A percentile compares a stretch with the other conserved stretches of the same genome.
These are phyloP conservation scores for Neoseiulus cucumeris DNA, from an alignment of 1,140 invertebrate genomes.

Conservation along the genomic window DNA sequence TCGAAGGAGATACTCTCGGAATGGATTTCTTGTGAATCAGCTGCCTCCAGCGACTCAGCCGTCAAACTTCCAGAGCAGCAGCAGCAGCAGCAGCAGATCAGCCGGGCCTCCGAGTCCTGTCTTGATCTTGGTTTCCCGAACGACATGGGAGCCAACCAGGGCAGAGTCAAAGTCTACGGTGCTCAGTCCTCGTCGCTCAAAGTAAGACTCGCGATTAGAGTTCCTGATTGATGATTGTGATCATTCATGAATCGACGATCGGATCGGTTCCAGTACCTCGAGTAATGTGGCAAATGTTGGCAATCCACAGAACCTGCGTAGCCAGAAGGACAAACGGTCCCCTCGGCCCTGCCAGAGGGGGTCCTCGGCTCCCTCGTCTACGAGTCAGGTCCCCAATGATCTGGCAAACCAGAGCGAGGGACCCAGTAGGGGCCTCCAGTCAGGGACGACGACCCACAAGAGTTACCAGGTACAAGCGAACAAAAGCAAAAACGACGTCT, in stretches of 20 bases:
- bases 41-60: too few relatives aligned
- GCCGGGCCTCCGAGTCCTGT: too few relatives aligned
- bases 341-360: conserved; percentile 9
- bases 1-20: too few relatives aligned
- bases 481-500: too few relatives aligned
- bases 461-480: conserved; percentile 3
- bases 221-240: too few relatives aligned
- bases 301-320: conserved; percentile 3
- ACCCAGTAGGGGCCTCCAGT: conserved; percentile 10
- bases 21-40: too few relatives aligned
- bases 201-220: not conserved
- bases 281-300: not conserved
- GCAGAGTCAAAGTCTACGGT: conserved; percentile 11
- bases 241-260: too few relatives aligned
- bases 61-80: too few relatives aligned
- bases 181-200: conserved; percentile 10
- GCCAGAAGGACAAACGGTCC: conserved; percentile 10
- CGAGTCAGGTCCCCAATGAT: conserved; percentile 7
- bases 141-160: conserved; percentile 5
- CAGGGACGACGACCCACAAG: conserved; percentile 10
- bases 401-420: conserved; percentile 10
- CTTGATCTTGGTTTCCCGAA: too few relatives aligned
- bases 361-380: conserved; percentile 6
- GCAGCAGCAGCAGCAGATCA: too few relatives aligned
- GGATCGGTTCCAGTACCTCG: too few relatives aligned